Base-by-base conservation (phyloP, 2,113 vertebrate species). In the Pelodiscus sinensis region DNA sequence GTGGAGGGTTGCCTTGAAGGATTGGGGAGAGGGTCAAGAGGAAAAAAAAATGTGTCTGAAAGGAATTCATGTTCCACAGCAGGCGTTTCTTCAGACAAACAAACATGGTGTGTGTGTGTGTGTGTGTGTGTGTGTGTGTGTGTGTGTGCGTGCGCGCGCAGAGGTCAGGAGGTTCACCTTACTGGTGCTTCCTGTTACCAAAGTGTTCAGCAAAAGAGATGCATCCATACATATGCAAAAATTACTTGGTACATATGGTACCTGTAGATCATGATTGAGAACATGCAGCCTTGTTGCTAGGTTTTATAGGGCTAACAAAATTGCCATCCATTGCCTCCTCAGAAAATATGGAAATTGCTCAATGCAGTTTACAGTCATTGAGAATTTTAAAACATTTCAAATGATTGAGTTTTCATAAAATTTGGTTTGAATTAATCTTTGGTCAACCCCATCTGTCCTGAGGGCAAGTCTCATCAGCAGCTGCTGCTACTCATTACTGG, bases 71-170 rank as follows among this genome's bases (percentile, higher is more conserved):
- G 5, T 16, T 87, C 35, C 27, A 73, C 8, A 10, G 5, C 0
- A 89, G 15, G 15, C 14, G 31, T 12, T 15, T 68, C 2, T 44
- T 0, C 54, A 65, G 29, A 7, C 3, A 77, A 81, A 54, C 16
- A 91, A 4, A 11, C 0, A 4, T 68, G 31, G 15, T 29, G 15
- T 65, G 0, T 54, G 11, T 29, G 16, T 16, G 7, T 68, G 31
- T 31, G n/a, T 31, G 18, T n/a, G 0, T 38, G 9, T n/a, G 31
- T 16, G 15, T 29, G 15, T 65, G 0, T 54, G 11, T 29, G 16
- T 16, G 7, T 68, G 31, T 31, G n/a, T 31, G 18, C 18, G 0
- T 38, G 9, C 25, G 18, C 13, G 2, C 1, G 1, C 11, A 71
- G 35, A 62, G 31, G 1, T 27, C 2, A 62, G 10, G 18, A 19